These are phyloP conservation scores for Coracias cyanogaster DNA, from an alignment of 2,797 vertebrate genomes.

Conservation along the genomic window DNA sequence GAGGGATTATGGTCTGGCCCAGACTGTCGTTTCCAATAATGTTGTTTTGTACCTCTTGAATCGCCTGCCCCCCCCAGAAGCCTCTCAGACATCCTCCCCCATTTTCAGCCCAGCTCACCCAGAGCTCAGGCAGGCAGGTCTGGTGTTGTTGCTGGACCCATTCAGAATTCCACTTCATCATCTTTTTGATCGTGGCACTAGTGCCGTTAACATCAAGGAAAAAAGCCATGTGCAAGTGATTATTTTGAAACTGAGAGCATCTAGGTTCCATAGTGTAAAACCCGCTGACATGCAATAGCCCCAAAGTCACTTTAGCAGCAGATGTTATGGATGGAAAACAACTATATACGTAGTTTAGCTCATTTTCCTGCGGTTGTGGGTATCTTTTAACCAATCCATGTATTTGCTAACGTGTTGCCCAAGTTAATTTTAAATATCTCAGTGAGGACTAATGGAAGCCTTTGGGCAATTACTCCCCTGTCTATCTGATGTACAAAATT, in stretches of 20 bases:
- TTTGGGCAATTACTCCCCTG: not conserved
- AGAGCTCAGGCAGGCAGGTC: not conserved
- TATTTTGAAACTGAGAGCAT: not conserved
- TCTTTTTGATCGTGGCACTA: not conserved
- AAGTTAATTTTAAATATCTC: not conserved
- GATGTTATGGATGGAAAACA: not conserved
- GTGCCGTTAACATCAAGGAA: not conserved
- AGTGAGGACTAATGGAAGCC: not conserved
- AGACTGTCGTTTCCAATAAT: not conserved
- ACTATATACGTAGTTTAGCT: not conserved
- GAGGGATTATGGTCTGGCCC: not conserved
- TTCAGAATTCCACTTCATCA: not conserved
- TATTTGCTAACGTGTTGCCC: not conserved
- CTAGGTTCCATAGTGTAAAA: not conserved
- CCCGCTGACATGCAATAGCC: not conserved
- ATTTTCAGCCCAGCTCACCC: not conserved
- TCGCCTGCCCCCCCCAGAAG: rapidly evolving
- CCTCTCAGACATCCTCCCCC: not conserved
- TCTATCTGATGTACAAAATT: not conserved
- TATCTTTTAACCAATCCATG: not conserved
- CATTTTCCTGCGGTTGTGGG: not conserved
- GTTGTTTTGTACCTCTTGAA: not conserved
- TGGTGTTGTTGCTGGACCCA: not conserved
- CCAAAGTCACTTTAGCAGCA: not conserved
- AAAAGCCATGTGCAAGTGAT: not conserved